phyloP scores from a whole-genome alignment of 2,797 vertebrate species.

The Aselliscus stoliczkanus region DNA sequence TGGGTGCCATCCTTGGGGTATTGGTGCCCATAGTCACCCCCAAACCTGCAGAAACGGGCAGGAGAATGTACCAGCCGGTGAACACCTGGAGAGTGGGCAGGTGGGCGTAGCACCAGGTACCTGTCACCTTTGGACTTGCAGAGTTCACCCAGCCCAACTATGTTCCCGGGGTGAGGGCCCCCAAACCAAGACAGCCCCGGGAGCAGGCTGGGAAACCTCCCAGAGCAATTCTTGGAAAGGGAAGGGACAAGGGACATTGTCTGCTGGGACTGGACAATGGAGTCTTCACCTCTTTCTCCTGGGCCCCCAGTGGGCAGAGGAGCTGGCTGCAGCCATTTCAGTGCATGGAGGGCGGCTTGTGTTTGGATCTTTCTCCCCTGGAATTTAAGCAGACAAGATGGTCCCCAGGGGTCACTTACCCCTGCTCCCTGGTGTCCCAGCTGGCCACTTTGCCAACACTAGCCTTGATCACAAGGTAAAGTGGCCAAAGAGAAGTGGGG shows the following conservation, averaged over 20 bases:
- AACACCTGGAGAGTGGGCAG: too few relatives aligned
- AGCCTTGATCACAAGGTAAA: neutral
- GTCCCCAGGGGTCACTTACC: neutral
- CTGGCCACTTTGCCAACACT: neutral
- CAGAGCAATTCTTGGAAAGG: too few relatives aligned
- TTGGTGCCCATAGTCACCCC: neutral
- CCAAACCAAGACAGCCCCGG: neutral
- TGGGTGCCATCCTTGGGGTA: neutral
- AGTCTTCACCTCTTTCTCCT: too few relatives aligned
- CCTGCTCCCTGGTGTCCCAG: neutral
- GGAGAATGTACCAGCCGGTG: neutral
- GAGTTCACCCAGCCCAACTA: neutral
- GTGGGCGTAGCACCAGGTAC: rapidly evolving
- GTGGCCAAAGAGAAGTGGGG: neutral
- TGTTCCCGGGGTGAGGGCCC: neutral
- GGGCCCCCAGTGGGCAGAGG: too few relatives aligned
- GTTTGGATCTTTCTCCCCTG: neutral
- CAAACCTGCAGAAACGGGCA: neutral
- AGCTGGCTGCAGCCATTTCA: too few relatives aligned
- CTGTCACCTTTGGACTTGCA: neutral
- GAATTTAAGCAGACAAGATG: neutral
- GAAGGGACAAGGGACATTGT: neutral
- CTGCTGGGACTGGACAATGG: too few relatives aligned
- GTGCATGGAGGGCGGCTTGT: rapidly evolving
- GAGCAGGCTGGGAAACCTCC: neutral